Conservation (phyloP, 1,140 invertebrate species). For the Drosophila miranda region DNA sequence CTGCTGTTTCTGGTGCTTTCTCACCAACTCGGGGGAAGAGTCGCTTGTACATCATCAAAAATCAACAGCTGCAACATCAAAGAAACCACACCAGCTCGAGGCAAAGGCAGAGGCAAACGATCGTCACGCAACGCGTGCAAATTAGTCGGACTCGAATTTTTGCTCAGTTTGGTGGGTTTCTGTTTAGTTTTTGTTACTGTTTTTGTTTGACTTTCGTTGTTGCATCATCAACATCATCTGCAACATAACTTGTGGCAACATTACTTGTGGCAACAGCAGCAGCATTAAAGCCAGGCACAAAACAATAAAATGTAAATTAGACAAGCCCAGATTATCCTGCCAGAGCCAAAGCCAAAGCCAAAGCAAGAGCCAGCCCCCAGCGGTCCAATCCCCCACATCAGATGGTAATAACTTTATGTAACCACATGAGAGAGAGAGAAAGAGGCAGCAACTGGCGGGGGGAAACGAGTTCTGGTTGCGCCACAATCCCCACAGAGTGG, state of each 20-base stretch:
- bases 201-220: conserved; percentile 30
- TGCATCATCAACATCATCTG: conserved; percentile 42
- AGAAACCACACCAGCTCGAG: conserved; percentile 4
- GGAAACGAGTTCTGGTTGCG: conserved; percentile 57
- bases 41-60: conserved; percentile 10
- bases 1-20: too few relatives aligned
- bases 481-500: not conserved
- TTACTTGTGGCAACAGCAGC: conserved; percentile 12
- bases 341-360: conserved; percentile 32
- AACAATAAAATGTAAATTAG: conserved; percentile 68
- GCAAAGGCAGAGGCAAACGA: conserved; percentile 45
- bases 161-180: not conserved
- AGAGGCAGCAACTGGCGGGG: not conserved
- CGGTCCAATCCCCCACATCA: not conserved
- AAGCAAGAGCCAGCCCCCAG: not conserved
- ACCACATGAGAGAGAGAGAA: conserved; percentile 26
- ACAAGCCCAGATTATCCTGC: conserved; percentile 60
- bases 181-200: conserved; percentile 6
- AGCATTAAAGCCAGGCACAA: conserved; percentile 28
- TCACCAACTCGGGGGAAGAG: too few relatives aligned
- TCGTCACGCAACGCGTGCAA: conserved; percentile 57
- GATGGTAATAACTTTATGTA: conserved; percentile 59
- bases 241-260: conserved; percentile 14
- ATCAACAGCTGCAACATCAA: not conserved
- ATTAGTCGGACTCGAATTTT: conserved; percentile 43